Evolutionary conservation across 2,113 vertebrate genomes (phyloP).

Genomic region (Potamarius usumacintae): DNA sequence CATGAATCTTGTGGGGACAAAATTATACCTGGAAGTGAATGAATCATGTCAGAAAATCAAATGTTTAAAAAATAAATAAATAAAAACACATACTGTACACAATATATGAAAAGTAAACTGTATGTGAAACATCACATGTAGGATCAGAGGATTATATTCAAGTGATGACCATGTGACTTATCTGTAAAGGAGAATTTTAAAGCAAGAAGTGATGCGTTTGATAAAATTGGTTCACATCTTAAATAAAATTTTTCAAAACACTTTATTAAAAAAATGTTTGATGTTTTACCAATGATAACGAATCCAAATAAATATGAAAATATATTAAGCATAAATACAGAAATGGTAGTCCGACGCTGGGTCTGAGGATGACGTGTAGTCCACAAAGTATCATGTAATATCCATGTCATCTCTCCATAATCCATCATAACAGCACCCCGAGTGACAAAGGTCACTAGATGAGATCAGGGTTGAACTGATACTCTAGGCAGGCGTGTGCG

Average conservation of each 20-base stretch:
- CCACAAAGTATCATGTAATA: background rate
- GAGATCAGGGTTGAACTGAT: conserved; percentile 58
- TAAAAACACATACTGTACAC: background rate
- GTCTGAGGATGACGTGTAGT: background rate
- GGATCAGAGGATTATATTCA: background rate
- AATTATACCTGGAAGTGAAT: background rate
- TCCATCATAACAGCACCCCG: conserved; percentile 3
- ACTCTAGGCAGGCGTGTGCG: conserved; percentile 29
- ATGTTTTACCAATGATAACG: background rate
- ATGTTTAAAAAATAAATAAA: background rate
- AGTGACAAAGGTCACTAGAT: conserved; percentile 32
- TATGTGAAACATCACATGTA: background rate
- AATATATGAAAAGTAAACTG: background rate
- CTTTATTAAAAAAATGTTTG: background rate
- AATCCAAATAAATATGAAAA: background rate
- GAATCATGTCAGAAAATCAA: background rate
- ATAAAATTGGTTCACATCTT: background rate
- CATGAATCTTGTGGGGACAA: background rate
- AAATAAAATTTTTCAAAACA: background rate
- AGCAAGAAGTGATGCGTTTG: background rate
- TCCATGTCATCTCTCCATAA: background rate
- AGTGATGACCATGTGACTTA: background rate
- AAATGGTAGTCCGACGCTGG: too few species aligned
- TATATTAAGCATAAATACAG: background rate
- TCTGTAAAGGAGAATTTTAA: background rate